A percentile compares a stretch with the other conserved stretches of the same genome.
Evolutionary conservation across 2,113 vertebrate species (phyloP).

Genomic region (Paratilapia polleni): DNA sequence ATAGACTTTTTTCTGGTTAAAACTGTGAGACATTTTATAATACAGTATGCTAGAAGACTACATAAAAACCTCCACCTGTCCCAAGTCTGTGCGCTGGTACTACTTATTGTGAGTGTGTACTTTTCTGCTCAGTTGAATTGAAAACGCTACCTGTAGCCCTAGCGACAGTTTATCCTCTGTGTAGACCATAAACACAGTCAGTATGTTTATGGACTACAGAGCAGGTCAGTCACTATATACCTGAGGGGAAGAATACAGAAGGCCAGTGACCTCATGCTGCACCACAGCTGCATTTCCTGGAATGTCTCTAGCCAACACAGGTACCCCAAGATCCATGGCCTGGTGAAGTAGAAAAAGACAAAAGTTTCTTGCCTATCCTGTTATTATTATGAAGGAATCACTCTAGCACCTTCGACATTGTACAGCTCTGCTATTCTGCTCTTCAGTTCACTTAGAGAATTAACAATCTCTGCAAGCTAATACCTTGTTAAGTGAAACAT

Average conservation of each 20-base stretch:
- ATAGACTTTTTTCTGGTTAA: background rate
- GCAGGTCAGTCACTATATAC: slow-evolving; percentile 69
- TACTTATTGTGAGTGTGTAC: background rate
- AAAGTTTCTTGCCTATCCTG: background rate
- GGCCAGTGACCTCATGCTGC: slow-evolving; percentile 84
- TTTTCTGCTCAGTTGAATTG: slow-evolving; percentile 3
- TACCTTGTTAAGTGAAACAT: slow-evolving; percentile 61
- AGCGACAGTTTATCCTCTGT: background rate
- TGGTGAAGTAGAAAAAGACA: slow-evolving; percentile 49
- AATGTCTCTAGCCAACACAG: slow-evolving; percentile 89
- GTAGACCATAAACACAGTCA: background rate
- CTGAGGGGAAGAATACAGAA: slow-evolving; percentile 88
- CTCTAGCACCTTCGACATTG: background rate
- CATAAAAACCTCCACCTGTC: background rate
- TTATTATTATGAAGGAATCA: background rate
- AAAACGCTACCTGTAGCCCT: background rate
- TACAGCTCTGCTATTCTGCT: background rate
- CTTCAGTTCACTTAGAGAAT: slow-evolving; percentile 37
- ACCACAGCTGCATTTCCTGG: slow-evolving; percentile 90
- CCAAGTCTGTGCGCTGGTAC: background rate
- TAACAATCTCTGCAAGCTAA: slow-evolving; percentile 46
- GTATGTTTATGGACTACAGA: slow-evolving; percentile 4
- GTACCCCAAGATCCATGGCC: slow-evolving; percentile 92
- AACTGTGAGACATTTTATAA: background rate
- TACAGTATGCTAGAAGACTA: background rate